phyloP scores from a whole-genome alignment of 2,113 vertebrate genomes.

The Lepus americanus region DNA sequence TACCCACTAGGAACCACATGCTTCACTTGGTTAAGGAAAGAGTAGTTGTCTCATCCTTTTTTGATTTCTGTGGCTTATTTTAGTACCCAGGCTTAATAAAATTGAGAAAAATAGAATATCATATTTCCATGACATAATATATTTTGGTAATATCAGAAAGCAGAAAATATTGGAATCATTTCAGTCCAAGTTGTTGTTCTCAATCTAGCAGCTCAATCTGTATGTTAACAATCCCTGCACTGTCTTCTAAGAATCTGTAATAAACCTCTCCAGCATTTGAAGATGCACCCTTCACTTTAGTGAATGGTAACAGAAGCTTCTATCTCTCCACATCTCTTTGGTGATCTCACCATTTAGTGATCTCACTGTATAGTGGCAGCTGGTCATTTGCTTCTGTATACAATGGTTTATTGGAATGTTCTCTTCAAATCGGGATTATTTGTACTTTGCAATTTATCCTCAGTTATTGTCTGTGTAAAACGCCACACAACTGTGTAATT shows the following conservation, averaged over 20 bases:
- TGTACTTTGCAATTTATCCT: slow-evolving; percentile 66
- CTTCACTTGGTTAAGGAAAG: slow-evolving; percentile 16
- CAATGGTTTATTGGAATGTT: slow-evolving; percentile 66
- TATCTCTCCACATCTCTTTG: slow-evolving; percentile 11
- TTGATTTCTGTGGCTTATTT: slow-evolving; percentile 57
- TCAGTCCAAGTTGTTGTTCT: slow-evolving; percentile 39
- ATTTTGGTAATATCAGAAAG: slow-evolving; percentile 67
- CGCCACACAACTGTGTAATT: not conserved
- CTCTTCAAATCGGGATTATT: slow-evolving; percentile 60
- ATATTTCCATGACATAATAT: slow-evolving; percentile 55
- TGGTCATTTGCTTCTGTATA: slow-evolving; percentile 72
- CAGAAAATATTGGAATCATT: slow-evolving; percentile 61
- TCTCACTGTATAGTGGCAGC: slow-evolving; percentile 1
- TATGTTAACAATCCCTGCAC: slow-evolving; percentile 15
- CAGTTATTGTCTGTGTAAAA: slow-evolving; percentile 34
- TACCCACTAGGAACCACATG: not conserved
- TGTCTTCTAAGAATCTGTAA: not conserved
- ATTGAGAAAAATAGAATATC: slow-evolving; percentile 51
- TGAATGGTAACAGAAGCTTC: slow-evolving; percentile 51
- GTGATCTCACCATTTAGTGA: slow-evolving; percentile 73
- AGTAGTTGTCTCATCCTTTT: not conserved
- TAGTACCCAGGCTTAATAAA: not conserved
- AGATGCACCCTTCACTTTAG: not conserved
- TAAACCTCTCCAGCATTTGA: slow-evolving; percentile 9
- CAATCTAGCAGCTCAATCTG: slow-evolving; percentile 38